A percentile compares a stretch with the other conserved stretches of the same genome.
These are phyloP conservation scores for Yoshiicerus persimilis DNA, from an alignment of 1,140 invertebrate species.

Conservation along the genomic window DNA sequence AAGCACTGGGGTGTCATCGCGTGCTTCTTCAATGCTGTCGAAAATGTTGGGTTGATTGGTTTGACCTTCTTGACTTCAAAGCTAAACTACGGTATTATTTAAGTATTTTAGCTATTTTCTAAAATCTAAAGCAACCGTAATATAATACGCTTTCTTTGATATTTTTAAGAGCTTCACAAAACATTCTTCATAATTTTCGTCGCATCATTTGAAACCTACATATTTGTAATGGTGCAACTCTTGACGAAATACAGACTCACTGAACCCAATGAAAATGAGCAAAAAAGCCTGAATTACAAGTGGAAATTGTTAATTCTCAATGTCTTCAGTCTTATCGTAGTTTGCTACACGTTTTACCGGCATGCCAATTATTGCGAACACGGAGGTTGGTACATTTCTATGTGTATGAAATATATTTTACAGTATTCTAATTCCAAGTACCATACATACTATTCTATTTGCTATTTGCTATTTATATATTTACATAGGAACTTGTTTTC, in stretches of 20 bases:
- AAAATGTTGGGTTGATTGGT: constrained; percentile 79
- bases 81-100: constrained; percentile 73
- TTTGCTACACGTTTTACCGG: constrained; percentile 85
- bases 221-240: constrained; percentile 76
- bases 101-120: no score
- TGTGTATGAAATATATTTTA: no score
- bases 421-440: no score
- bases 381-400: constrained; percentile 70
- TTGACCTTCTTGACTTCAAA: constrained; percentile 87
- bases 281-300: constrained; percentile 72
- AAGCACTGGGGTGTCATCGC: constrained; percentile 65
- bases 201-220: constrained; percentile 80
- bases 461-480: no score
- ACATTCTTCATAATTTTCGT: constrained; percentile 88
- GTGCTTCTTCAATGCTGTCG: constrained; percentile 73
- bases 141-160: no score
- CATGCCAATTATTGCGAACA: constrained; percentile 91
- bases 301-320: constrained; percentile 72
- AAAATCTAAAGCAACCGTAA: no score
- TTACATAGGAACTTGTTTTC: no score
- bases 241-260: constrained; percentile 60
- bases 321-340: constrained; percentile 70
- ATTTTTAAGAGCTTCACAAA: constrained; percentile 77
- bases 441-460: no score
- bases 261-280: constrained; percentile 60